Conservation (phyloP, 2,888 invertebrate species). For the Macaria liturata region DNA sequence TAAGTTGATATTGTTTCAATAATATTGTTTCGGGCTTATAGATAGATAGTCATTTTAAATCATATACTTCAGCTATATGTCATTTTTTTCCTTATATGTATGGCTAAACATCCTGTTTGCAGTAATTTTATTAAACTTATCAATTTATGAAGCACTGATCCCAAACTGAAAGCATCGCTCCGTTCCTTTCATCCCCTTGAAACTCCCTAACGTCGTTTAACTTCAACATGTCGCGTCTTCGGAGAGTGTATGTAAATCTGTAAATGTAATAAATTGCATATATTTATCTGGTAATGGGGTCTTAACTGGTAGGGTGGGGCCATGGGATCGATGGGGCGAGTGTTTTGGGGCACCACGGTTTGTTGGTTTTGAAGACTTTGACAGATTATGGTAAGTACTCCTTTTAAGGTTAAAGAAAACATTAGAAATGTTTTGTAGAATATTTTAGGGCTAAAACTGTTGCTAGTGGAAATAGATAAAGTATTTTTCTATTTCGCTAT, state of each 20-base stretch:
- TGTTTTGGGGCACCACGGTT: conserved; percentile 24
- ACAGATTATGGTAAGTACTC: conserved; percentile 2
- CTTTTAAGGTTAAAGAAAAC: background rate
- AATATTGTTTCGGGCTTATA: no score
- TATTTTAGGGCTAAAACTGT: no score
- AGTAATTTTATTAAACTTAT: no score
- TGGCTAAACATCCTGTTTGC: no score
- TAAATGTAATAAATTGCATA: conserved; percentile 81
- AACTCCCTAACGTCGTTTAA: conserved; percentile 64
- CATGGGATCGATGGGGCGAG: conserved; percentile 49
- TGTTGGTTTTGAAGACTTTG: conserved; percentile 38
- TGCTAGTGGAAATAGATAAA: no score
- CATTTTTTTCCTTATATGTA: no score
- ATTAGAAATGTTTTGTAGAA: no score
- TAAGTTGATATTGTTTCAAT: no score
- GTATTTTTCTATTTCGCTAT: no score
- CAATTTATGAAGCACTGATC: background rate
- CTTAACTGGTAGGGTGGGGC: conserved; percentile 65
- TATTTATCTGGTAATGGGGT: conserved; percentile 76
- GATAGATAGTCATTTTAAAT: no score
- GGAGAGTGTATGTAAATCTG: conserved; percentile 80
- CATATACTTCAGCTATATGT: no score
- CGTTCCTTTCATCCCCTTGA: conserved; percentile 35
- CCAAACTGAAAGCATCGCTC: conserved; percentile 6
- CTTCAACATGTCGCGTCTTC: conserved; percentile 65